Percentiles rank a stretch among this genome's conserved stretches.
Evolutionary conservation across 2,888 invertebrate species (phyloP).

Genomic region (Trissolcus japonicus): DNA sequence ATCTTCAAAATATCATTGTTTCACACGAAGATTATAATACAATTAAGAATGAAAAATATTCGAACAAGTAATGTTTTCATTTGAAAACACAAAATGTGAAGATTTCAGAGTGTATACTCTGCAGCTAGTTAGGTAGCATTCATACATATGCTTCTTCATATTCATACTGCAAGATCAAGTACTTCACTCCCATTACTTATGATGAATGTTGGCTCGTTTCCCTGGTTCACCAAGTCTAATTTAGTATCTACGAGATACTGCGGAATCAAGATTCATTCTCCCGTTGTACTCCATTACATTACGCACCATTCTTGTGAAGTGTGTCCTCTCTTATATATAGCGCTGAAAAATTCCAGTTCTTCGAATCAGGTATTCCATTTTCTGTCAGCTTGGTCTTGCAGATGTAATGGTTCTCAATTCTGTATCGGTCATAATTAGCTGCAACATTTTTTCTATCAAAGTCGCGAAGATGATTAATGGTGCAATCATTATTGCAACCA

Average conservation of each 20-base stretch:
- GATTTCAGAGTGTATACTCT: too few relatives aligned
- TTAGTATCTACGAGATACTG: conserved; percentile 10
- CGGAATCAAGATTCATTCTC: conserved; percentile 4
- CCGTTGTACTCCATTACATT: conserved; percentile 3
- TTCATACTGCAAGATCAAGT: conserved; percentile 7
- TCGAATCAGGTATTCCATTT: not conserved
- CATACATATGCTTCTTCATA: conserved; percentile 5
- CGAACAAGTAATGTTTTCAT: too few relatives aligned
- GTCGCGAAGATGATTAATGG: too few relatives aligned
- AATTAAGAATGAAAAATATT: not conserved
- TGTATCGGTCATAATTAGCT: too few relatives aligned
- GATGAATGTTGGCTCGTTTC: conserved; percentile 11
- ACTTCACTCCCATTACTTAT: conserved; percentile 7
- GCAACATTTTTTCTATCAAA: too few relatives aligned
- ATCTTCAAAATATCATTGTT: not conserved
- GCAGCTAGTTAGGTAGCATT: not conserved
- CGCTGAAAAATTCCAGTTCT: not conserved
- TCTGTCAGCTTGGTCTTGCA: too few relatives aligned
- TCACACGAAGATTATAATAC: not conserved
- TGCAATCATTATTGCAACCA: too few relatives aligned
- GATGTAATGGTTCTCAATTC: too few relatives aligned
- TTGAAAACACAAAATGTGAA: too few relatives aligned
- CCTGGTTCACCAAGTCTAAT: conserved; percentile 12
- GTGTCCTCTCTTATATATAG: not conserved
- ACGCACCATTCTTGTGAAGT: not conserved